Base-by-base conservation (phyloP, 2,113 vertebrate genomes). In the Dromaius novaehollandiae region DNA sequence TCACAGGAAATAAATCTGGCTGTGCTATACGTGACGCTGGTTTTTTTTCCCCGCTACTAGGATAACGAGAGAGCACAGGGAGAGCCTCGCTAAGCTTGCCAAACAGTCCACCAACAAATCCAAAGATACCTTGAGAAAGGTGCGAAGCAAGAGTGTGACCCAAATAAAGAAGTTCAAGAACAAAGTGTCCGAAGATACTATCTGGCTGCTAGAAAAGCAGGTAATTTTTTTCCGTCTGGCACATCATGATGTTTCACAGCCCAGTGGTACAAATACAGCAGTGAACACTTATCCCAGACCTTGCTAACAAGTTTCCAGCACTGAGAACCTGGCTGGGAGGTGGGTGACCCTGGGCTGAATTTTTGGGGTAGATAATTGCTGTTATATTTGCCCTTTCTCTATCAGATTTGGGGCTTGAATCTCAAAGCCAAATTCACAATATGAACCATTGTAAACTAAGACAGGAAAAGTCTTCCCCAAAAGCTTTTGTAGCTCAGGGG, bases 61-160 rank as follows among this genome's bases (percentile, higher is more conserved):
- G 96, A 98, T 99, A 50, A 99, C 99, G 0, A 98, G 99, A 2
- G 99, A 99, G 68, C 99, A 99, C 98, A 95, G 99, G 73, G 99
- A 99, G 95, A 99, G 97, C 97, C 98, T 99, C 53, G 94, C 95
- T 86, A 99, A 99, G 95, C 90, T 99, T 58, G 99, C 99, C 86
- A 99, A 99, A 90, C 99, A 99, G 97, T 96, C 98, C 17, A 98
- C 99, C 96, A 99, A 99, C 98, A 99, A 99, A 87, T 98, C 99
- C 75, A 99, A 99, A 96, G 99, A 99, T 28, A 98, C 98, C 0
- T 96, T 99, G 95, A 98, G 99, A 89, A 99, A 95, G 66, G 98
- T 99, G 26, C 98, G 99, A 7, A 93, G 98, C 25, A 98, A 97
- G 17, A 98, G 99, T 2, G 56, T 99, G 79, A 96, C 93, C 50